A percentile compares a stretch with the other conserved stretches of the same genome.
These are phyloP conservation scores for Mastomys coucha DNA, from an alignment of 2,113 vertebrate genomes.

Conservation along the genomic window DNA sequence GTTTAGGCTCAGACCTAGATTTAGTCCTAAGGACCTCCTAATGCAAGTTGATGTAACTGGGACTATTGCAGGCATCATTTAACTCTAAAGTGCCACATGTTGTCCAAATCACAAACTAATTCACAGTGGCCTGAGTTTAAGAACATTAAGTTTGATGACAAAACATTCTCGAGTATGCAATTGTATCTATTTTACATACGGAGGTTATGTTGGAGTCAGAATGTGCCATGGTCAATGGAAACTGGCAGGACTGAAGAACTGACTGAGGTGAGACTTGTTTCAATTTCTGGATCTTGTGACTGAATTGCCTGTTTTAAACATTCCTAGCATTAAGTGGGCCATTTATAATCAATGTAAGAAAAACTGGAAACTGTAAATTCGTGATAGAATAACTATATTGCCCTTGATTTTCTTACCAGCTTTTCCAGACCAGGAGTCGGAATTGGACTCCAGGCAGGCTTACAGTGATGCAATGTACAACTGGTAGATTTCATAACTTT, in stretches of 20 bases:
- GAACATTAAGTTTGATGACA: neutral
- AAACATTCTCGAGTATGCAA: neutral
- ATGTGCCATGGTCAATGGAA: neutral
- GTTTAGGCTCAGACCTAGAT: neutral
- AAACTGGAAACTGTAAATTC: slow-evolving; percentile 5
- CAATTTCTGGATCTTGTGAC: neutral
- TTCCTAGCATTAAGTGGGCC: neutral
- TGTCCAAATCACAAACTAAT: slow-evolving; percentile 43
- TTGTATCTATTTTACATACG: neutral
- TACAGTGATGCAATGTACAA: neutral
- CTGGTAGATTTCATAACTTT: slow-evolving; percentile 1
- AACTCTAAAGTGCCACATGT: neutral
- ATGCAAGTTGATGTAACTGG: slow-evolving; percentile 8
- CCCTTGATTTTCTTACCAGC: neutral
- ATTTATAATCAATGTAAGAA: neutral
- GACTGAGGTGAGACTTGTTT: neutral
- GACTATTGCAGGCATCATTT: slow-evolving; percentile 5
- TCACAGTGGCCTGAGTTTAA: neutral
- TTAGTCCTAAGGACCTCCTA: neutral
- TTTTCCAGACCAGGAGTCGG: neutral
- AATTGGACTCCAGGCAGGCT: slow-evolving; percentile 2
- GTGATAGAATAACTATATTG: neutral
- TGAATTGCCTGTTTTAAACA: slow-evolving; percentile 6
- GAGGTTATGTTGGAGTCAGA: neutral
- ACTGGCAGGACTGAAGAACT: neutral